Conservation (phyloP, 2,797 vertebrate species). For the Acrocephalus scirpaceus region DNA sequence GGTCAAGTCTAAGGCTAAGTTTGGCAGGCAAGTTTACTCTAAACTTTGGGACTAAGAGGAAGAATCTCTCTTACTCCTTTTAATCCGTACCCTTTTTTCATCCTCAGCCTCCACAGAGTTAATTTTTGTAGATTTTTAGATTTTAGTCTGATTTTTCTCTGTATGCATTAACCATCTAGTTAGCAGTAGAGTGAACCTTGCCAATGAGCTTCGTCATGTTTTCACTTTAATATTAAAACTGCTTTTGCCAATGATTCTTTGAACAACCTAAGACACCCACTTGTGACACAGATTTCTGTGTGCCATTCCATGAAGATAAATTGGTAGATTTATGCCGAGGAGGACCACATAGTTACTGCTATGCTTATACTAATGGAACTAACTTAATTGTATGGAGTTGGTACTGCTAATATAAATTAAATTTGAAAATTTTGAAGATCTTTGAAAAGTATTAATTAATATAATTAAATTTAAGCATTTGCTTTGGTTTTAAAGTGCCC, state of each 20-base stretch:
- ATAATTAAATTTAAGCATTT: not conserved
- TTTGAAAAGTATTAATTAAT: not conserved
- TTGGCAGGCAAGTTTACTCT: not conserved
- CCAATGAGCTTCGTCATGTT: not conserved
- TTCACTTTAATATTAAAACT: not conserved
- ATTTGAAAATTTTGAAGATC: not conserved
- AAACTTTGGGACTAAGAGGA: not conserved
- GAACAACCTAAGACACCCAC: not conserved
- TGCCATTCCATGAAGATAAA: not conserved
- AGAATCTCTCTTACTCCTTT: not conserved
- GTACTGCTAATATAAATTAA: not conserved
- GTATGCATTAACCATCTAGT: not conserved
- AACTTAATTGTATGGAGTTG: not conserved
- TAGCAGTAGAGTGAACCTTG: not conserved
- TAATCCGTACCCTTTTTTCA: not conserved
- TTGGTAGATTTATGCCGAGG: not conserved
- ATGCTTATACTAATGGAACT: not conserved
- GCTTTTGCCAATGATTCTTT: not conserved
- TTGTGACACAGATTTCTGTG: not conserved
- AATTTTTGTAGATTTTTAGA: rapidly evolving
- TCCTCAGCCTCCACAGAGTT: not conserved
- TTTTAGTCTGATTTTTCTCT: not conserved
- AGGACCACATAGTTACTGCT: not conserved
- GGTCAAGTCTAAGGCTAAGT: not conserved
- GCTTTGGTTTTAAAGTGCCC: not conserved